A percentile compares a stretch with the other conserved stretches of the same genome.
Conservation (phyloP, 1,140 invertebrate species). For the Drosophila miranda region DNA sequence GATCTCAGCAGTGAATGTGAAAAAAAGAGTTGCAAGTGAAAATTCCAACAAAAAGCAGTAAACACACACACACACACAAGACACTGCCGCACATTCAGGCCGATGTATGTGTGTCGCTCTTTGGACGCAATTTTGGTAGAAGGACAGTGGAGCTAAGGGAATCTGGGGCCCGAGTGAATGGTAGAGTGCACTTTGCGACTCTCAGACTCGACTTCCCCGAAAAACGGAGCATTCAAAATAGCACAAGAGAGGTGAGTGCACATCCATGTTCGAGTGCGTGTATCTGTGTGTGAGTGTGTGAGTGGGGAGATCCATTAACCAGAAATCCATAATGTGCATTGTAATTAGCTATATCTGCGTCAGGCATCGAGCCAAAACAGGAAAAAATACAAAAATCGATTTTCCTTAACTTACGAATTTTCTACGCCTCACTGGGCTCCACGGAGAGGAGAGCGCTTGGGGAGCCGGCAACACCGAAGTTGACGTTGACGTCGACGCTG, state of each 20-base stretch:
- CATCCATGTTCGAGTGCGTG: slow-evolving; percentile 21
- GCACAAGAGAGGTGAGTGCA: too few species aligned
- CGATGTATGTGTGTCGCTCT: slow-evolving; percentile 27
- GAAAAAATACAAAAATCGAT: slow-evolving; percentile 71
- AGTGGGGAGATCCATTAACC: slow-evolving; percentile 2
- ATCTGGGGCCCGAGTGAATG: not conserved
- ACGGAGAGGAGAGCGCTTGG: slow-evolving; percentile 29
- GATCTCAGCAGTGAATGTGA: slow-evolving; percentile 19
- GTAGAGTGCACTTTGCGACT: too few species aligned
- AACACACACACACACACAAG: too few species aligned
- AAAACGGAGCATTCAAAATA: too few species aligned
- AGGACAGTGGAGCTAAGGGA: slow-evolving; percentile 5
- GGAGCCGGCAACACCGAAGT: slow-evolving; percentile 37
- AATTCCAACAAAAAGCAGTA: slow-evolving; percentile 29
- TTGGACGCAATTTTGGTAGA: slow-evolving; percentile 28
- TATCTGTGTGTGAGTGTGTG: not conserved
- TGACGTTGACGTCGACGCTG: slow-evolving; percentile 22
- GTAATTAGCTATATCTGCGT: slow-evolving; percentile 20
- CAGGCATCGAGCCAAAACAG: slow-evolving; percentile 23
- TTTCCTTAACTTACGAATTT: slow-evolving; percentile 76
- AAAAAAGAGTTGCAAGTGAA: slow-evolving; percentile 29
- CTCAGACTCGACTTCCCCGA: too few species aligned
- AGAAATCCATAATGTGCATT: too few species aligned
- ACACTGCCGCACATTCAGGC: slow-evolving; percentile 2
- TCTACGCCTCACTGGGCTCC: slow-evolving; percentile 64